Conservation (phyloP, 2,113 vertebrate species). For the Turnix velox region DNA sequence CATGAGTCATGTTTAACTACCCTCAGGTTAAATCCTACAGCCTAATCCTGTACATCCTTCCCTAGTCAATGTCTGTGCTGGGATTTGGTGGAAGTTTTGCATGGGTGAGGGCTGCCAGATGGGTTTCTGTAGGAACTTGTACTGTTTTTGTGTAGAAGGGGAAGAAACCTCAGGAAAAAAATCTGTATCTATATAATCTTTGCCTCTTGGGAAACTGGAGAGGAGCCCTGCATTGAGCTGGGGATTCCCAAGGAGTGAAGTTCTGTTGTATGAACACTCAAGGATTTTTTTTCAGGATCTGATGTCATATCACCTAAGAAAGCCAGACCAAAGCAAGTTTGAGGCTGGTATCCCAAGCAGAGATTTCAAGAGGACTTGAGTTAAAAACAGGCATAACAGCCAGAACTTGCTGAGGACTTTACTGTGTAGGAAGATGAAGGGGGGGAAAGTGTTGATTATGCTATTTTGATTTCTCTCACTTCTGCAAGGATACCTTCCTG, state of each 20-base stretch:
- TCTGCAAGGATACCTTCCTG: background rate
- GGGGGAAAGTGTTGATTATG: background rate
- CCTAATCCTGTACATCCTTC: constrained; percentile 48
- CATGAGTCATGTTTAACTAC: constrained; percentile 20
- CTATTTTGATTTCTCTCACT: background rate
- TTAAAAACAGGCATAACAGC: background rate
- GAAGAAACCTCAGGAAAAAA: background rate
- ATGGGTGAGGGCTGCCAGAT: background rate
- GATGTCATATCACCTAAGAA: background rate
- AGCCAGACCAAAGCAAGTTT: background rate
- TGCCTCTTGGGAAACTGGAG: background rate
- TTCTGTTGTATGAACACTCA: background rate
- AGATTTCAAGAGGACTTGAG: background rate
- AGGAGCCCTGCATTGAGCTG: background rate
- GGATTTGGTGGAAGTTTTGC: background rate
- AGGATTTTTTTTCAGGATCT: background rate
- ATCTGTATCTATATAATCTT: background rate
- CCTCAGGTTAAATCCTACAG: constrained; percentile 20
- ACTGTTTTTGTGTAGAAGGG: background rate
- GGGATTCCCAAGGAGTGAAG: background rate
- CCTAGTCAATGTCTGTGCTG: background rate
- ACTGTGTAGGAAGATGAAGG: background rate
- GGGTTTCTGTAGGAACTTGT: constrained; percentile 1
- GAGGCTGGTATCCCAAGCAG: background rate
- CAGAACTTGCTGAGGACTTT: background rate